These are phyloP conservation scores for Hoplias malabaricus DNA, from an alignment of 2,113 vertebrate genomes.

Conservation along the genomic window DNA sequence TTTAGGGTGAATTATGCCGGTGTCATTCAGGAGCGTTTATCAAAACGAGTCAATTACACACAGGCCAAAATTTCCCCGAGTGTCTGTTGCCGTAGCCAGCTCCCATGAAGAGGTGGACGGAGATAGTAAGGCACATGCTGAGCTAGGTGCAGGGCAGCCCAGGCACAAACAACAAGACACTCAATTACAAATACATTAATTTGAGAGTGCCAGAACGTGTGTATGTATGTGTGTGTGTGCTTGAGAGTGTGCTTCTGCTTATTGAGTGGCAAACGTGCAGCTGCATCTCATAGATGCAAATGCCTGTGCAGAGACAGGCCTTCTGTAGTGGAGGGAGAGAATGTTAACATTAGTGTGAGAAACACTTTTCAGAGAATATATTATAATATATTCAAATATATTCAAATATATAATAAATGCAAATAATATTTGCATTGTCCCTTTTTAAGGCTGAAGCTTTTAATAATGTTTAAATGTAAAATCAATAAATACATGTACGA, in stretches of 20 bases:
- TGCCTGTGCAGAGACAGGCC: background rate
- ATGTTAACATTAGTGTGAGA: background rate
- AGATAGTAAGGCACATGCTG: background rate
- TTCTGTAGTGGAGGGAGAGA: background rate
- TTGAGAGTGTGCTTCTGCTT: background rate
- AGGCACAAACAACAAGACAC: background rate
- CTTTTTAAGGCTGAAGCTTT: too few species aligned
- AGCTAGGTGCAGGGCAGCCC: background rate
- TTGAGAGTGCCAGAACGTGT: background rate
- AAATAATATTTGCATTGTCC: too few species aligned
- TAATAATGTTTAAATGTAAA: too few species aligned
- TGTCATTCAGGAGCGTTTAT: constrained; percentile 75
- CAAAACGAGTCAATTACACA: constrained; percentile 75
- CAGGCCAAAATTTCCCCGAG: constrained; percentile 62
- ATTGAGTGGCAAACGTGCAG: background rate
- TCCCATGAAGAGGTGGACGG: constrained; percentile 34
- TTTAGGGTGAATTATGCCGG: constrained; percentile 75
- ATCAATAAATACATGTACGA: too few species aligned
- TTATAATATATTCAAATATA: too few species aligned
- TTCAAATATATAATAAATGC: too few species aligned
- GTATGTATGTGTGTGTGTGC: background rate
- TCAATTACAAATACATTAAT: background rate
- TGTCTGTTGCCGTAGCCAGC: constrained; percentile 45
- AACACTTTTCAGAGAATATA: background rate
- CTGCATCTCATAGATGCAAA: background rate